Base-by-base conservation (phyloP, 2,797 vertebrate genomes). In the Sebastes baramenuke region DNA sequence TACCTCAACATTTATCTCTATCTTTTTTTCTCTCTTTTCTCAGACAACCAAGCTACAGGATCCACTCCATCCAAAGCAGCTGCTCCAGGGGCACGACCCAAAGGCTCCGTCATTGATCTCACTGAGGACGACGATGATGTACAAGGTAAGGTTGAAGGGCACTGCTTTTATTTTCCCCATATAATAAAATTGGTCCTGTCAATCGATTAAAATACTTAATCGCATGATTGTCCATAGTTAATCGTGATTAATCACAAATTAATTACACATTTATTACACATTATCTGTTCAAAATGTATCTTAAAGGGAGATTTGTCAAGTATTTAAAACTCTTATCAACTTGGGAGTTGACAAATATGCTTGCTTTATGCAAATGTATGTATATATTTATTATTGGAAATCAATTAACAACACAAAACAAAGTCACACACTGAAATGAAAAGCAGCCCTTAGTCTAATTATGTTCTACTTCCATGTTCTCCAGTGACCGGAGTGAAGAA, bases 71-170 rank as follows among this genome's bases (percentile, higher is more conserved):
- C 93, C 65, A 96, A 96, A 96, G 94, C 85, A 42, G 77, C 93
- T 81, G 88, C 79, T 60, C 94, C 95, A 93, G 91, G 93, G 67
- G 90, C 91, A 72, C 97, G 97, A 87, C 91, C 96, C 77, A 95
- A 97, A 86, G 96, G 97, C 88, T 97, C 97, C 8, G 97, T 99
- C 90, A 99, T 99, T 66, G 99, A 99, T 91, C 97, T 99, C 80
- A 99, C 99, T 3, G 95, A 99, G 89, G 98, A 99, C 78, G 99
- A 99, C 76, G 99, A 99, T 80, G 99, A 99, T 46, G 97, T 96
- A 9, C 95, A 95, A 94, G 95, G 96, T 97, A 86, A 83, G 78
- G 24, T 8, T 60, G 8, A n/a, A 29, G 5, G 24, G 16, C 8
- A 14, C 18, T 7, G 8, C 2, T 16, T 27, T 14, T 29, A 10